Evolutionary conservation across 2,113 vertebrate species (phyloP), one percentile per base, ranked within the genome.

Genomic region (Phocoena phocoena): DNA sequence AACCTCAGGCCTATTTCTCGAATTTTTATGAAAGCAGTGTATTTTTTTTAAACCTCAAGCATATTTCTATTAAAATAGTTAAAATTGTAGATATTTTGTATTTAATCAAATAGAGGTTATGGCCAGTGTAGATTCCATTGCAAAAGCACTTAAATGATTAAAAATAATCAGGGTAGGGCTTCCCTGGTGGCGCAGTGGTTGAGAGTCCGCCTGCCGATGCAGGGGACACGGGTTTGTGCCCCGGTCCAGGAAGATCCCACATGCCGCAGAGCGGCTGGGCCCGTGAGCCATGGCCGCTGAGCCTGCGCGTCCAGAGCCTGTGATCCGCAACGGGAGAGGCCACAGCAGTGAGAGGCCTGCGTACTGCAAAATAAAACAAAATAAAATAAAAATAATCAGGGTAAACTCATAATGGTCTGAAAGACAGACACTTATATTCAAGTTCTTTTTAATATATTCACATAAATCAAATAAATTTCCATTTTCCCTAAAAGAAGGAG

Each of bases 401-500:
- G 41, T 84, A 68, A 86, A 88, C 23, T 92, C 38, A 25, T 26
- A 44, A 38, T 21, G 25, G 13, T 80, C 62, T 96, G n/a, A 68
- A 96, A 86, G 60, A 31, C 36, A 95, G 88, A 77, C 33, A 44
- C 17, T 92, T 87, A 85, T 26, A 62, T 77, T 81, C 92, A 97
- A 85, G 67, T 95, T 90, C 58, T 67, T 28, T 80, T 77, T 94
- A 96, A 68, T 83, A 70, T 0, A 0, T 83, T 88, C 77, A 17
- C 89, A 71, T 55, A 94, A 95, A 38, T 95, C 84, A 86, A 50
- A 93, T 85, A 88, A 26, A 96, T 96, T 97, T 95, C 94, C 8
- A 25, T 38, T 86, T 97, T n/a, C 93, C 76, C 68, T 63, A 44
- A 38, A 41, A 15, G 96, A 87, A 97, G 47, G 65, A 33, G 60